Conservation (phyloP, 2,888 invertebrate species). For the Pachydiplax longipennis region DNA sequence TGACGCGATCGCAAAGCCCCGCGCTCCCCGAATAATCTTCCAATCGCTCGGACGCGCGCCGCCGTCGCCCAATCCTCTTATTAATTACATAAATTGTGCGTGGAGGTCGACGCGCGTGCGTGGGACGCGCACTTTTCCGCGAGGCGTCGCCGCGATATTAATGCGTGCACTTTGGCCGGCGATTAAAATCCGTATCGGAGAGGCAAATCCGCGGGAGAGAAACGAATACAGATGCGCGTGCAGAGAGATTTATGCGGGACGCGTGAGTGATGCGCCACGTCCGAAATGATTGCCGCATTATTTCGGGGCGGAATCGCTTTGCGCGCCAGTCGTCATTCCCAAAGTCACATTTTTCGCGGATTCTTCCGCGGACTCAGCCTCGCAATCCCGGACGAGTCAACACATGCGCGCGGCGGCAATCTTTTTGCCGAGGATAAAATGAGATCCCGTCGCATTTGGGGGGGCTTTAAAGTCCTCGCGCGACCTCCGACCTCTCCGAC, state of each 20-base stretch:
- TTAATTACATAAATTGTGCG: too few relatives aligned
- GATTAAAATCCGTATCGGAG: too few relatives aligned
- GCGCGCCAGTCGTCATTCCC: not conserved
- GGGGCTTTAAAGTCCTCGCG: not conserved
- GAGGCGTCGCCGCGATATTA: too few relatives aligned
- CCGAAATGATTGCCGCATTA: constrained; percentile 5
- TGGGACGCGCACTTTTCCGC: too few relatives aligned
- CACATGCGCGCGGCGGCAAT: not conserved
- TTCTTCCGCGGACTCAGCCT: not conserved
- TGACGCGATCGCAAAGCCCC: not conserved
- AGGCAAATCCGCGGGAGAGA: too few relatives aligned
- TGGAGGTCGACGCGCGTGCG: too few relatives aligned
- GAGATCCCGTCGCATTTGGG: not conserved
- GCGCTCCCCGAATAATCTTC: not conserved
- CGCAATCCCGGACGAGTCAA: not conserved
- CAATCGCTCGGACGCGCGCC: too few relatives aligned
- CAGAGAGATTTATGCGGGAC: not conserved
- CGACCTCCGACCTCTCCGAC: not conserved
- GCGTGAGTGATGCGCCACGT: not conserved
- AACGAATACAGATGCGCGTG: too few relatives aligned
- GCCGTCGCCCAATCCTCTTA: too few relatives aligned
- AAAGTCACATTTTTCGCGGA: not conserved
- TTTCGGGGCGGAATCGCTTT: not conserved
- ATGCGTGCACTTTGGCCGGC: too few relatives aligned
- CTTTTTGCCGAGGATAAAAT: not conserved